Evolutionary conservation across 2,888 invertebrate genomes (phyloP).

Genomic region (Campoplex capitator): DNA sequence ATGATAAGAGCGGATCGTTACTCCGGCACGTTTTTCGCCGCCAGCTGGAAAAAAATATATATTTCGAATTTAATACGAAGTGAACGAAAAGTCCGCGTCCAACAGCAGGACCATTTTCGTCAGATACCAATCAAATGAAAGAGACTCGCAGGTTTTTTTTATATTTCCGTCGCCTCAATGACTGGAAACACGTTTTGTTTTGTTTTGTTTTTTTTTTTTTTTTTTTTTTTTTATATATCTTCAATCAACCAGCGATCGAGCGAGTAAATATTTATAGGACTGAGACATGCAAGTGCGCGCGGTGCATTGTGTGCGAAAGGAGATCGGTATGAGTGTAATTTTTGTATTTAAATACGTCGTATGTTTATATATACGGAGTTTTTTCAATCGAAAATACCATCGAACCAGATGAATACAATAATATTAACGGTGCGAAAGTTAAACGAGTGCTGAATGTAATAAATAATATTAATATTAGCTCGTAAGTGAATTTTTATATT

Average conservation of each 20-base stretch:
- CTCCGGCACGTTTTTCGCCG: slow-evolving; percentile 74
- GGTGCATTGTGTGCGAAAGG: slow-evolving; percentile 61
- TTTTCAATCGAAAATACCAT: slow-evolving; percentile 43
- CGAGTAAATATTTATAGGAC: slow-evolving; percentile 59
- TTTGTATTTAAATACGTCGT: slow-evolving; percentile 78
- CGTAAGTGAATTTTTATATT: slow-evolving; percentile 80
- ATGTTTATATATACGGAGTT: slow-evolving; percentile 23
- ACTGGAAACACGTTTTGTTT: slow-evolving; percentile 39
- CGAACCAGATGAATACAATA: slow-evolving; percentile 54
- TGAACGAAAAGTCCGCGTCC: slow-evolving; percentile 1
- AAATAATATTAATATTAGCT: slow-evolving; percentile 72
- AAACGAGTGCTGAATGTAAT: slow-evolving; percentile 79
- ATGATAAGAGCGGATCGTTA: slow-evolving; percentile 73
- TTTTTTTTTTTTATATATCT: not conserved
- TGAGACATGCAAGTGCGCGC: slow-evolving; percentile 66
- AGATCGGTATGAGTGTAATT: slow-evolving; percentile 75
- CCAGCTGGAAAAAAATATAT: slow-evolving; percentile 39
- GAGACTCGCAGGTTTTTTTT: slow-evolving; percentile 20
- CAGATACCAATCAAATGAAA: slow-evolving; percentile 26
- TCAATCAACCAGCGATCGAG: slow-evolving; percentile 47
- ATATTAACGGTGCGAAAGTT: slow-evolving; percentile 79
- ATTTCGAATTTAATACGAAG: slow-evolving; percentile 59
- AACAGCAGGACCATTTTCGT: not conserved
- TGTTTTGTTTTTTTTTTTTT: slow-evolving; percentile 20
- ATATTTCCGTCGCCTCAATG: slow-evolving; percentile 38